Evolutionary conservation across 2,113 vertebrate species (phyloP).

Genomic region (Campylomormyrus numenius): DNA sequence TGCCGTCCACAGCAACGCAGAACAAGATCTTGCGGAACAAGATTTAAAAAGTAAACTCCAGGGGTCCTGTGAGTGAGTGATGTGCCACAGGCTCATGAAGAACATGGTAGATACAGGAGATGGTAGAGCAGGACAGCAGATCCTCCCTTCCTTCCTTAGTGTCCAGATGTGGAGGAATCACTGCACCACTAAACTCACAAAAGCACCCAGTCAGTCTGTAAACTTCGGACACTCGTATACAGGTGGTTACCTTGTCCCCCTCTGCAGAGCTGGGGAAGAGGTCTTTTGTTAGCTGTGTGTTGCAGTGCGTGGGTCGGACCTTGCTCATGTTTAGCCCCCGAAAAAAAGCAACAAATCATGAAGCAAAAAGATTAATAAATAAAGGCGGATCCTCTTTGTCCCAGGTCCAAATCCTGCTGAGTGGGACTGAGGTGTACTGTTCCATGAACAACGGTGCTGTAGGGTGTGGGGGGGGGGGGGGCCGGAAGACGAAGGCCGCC

Average conservation of each 20-base stretch:
- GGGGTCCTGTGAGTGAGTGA: neutral
- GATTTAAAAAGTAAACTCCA: neutral
- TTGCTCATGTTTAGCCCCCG: neutral
- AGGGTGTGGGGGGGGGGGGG: neutral
- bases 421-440: neutral
- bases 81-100: neutral
- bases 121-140: neutral
- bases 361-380: neutral
- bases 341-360: neutral
- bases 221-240: neutral
- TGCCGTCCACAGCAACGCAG: neutral
- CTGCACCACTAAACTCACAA: neutral
- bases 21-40: neutral
- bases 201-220: neutral
- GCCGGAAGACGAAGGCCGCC: slow-evolving; percentile 4
- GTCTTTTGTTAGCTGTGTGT: neutral
- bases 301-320: neutral
- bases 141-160: neutral
- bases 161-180: neutral
- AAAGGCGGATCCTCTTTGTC: neutral
- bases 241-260: neutral
- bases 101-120: neutral
- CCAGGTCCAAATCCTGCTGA: neutral
- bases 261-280: neutral
- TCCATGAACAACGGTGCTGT: neutral